phyloP scores from a whole-genome alignment of 2,797 vertebrate genomes.

The Clamator glandarius region DNA sequence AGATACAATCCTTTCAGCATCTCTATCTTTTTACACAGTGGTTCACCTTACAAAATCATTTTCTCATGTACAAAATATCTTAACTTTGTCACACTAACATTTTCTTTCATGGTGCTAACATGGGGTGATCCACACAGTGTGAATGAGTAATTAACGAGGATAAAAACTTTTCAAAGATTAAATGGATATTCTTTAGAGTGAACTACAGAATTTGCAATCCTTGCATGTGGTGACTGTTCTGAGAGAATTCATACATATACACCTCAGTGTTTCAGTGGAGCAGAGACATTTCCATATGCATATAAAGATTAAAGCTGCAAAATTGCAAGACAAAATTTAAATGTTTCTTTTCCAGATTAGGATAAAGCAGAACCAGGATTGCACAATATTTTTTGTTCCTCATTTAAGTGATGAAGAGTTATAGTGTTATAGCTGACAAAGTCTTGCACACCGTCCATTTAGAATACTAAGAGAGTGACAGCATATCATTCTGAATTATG shows the following conservation, averaged over 20 bases:
- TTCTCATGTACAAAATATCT: not conserved
- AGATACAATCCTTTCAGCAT: not conserved
- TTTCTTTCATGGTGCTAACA: not conserved
- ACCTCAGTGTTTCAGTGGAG: not conserved
- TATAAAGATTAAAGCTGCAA: not conserved
- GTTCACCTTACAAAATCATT: not conserved
- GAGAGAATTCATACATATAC: not conserved
- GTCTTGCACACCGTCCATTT: not conserved
- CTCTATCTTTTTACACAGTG: not conserved
- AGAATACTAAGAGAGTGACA: no score
- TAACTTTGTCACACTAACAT: not conserved
- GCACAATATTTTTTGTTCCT: not conserved
- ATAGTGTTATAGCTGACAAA: not conserved
- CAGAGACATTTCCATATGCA: not conserved
- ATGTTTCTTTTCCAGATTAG: not conserved
- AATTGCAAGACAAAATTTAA: not conserved
- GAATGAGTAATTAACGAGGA: not conserved
- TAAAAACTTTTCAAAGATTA: not conserved
- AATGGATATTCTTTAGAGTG: not conserved
- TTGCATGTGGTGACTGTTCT: not conserved
- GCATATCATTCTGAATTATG: no score
- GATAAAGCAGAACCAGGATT: not conserved
- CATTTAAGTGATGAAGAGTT: not conserved
- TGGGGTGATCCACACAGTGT: fast-evolving
- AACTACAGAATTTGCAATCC: not conserved